Evolutionary conservation across 2,888 invertebrate genomes (phyloP).

Genomic region (Torymus auratus): DNA sequence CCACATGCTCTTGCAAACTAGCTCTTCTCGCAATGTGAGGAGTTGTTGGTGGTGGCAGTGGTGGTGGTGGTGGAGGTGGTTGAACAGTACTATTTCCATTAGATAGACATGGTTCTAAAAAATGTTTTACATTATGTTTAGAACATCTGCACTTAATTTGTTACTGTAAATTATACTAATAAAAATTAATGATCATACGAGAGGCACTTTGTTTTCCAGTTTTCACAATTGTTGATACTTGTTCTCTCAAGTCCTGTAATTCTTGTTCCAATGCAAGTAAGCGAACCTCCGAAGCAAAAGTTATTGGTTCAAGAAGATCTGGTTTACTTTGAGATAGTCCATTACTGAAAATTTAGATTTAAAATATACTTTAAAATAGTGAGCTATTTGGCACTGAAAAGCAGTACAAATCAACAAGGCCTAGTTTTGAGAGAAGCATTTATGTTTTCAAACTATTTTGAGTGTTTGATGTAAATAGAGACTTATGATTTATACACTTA

Average conservation of each 20-base stretch:
- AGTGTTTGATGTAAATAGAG: background rate
- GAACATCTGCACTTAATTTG: background rate
- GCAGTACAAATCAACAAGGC: background rate
- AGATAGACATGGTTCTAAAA: conserved; percentile 57
- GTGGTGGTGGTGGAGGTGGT: conserved; percentile 71
- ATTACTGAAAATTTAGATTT: conserved; percentile 62
- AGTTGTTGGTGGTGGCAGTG: conserved; percentile 71
- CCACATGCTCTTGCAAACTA: conserved; percentile 74
- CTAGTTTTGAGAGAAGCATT: conserved; percentile 23
- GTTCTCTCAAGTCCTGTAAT: conserved; percentile 73
- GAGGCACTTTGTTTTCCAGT: conserved; percentile 67
- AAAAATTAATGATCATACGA: conserved; percentile 62
- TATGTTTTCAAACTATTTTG: background rate
- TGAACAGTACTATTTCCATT: conserved; percentile 58
- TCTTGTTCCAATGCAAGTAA: conserved; percentile 75
- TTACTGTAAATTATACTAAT: conserved; percentile 1
- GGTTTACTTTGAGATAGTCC: conserved; percentile 72
- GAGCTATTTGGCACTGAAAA: conserved; percentile 11
- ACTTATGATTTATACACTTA: conserved; percentile 17
- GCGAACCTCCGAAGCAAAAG: conserved; percentile 75
- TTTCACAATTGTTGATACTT: conserved; percentile 74
- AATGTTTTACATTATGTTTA: background rate
- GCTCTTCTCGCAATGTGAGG: conserved; percentile 74
- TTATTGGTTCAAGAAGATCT: conserved; percentile 74
- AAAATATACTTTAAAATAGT: conserved; percentile 7